Evolutionary conservation across 2,888 invertebrate genomes (phyloP), one percentile per base, ranked within the genome.

Genomic region (Diaperis boleti): DNA sequence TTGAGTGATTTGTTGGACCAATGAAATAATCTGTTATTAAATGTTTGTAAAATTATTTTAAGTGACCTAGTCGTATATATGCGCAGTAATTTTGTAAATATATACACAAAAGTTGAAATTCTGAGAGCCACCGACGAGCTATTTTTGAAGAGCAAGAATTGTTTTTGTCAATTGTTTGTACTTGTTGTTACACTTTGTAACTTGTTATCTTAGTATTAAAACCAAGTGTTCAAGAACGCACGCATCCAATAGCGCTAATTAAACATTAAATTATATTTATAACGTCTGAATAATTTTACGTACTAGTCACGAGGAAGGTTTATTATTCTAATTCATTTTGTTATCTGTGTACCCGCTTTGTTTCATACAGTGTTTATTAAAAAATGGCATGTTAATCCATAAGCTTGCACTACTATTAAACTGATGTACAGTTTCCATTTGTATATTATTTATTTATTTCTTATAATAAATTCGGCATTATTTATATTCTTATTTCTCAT

Each of bases 1-100:
- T 57, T 54, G 18, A 35, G 75, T 76, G 74, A 76, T 76, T 73
- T 74, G 69, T 76, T 76, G 76, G 76, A 77, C 76, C 76, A 77
- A 76, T 73, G 73, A 74, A 68, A 33, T 33, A 33, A 66, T 64
- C 59, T 70, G 60, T 69, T 71, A n/a, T n/a, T n/a, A 64, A 62
- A 64, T 64, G 13, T 47, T 49, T 49, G 37, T 63, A 67, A 56
- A 55, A 64, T 64, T 68, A 54, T 56, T 65, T 64, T 64, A 65
- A 72, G 69, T 72, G 71, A 73, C 73, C 75, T 75, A 75, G 75
- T 75, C 75, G 66, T 72, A 67, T 63, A n/a, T n/a, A 67, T 67
- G 31, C 60, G 49, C 63, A 59, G 45, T 65, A 35, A 62, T 59
- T 61, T 62, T 72, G 67, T 72, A 71, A 63, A 71, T 72, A 71